These are phyloP conservation scores for Heliconius hermathena DNA, from an alignment of 1,140 invertebrate species.

Conservation along the genomic window DNA sequence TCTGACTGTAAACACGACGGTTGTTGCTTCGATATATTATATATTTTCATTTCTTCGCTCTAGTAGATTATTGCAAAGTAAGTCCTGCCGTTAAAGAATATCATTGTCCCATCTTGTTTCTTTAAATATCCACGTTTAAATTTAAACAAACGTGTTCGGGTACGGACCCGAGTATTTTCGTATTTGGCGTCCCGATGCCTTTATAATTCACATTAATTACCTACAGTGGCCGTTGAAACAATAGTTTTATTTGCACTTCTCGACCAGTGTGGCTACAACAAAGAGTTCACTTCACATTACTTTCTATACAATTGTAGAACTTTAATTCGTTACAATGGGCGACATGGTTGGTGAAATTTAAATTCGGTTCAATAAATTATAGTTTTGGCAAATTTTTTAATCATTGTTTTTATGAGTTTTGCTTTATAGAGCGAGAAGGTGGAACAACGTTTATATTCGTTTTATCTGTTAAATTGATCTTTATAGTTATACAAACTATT, in stretches of 20 bases:
- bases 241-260: slow-evolving; percentile 56
- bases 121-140: not conserved
- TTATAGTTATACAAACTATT: too few species aligned
- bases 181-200: slow-evolving; percentile 31
- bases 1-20: too few species aligned
- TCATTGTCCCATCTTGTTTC: not conserved
- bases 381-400: not conserved
- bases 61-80: not conserved
- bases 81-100: not conserved
- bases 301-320: slow-evolving; percentile 53
- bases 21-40: not conserved
- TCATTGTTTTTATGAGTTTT: not conserved
- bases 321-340: slow-evolving; percentile 45
- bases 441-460: too few species aligned
- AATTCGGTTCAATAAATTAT: not conserved
- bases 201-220: slow-evolving; percentile 43
- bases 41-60: not conserved
- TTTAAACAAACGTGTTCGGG: slow-evolving; percentile 10
- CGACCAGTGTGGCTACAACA: slow-evolving; percentile 48
- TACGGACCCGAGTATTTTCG: slow-evolving; percentile 19
- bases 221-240: slow-evolving; percentile 33
- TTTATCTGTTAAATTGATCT: too few species aligned
- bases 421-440: too few species aligned
- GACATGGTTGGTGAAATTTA: slow-evolving; percentile 12
- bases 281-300: slow-evolving; percentile 51